Conservation (phyloP, 2,888 invertebrate species). For the Ectemnius cavifrons region DNA sequence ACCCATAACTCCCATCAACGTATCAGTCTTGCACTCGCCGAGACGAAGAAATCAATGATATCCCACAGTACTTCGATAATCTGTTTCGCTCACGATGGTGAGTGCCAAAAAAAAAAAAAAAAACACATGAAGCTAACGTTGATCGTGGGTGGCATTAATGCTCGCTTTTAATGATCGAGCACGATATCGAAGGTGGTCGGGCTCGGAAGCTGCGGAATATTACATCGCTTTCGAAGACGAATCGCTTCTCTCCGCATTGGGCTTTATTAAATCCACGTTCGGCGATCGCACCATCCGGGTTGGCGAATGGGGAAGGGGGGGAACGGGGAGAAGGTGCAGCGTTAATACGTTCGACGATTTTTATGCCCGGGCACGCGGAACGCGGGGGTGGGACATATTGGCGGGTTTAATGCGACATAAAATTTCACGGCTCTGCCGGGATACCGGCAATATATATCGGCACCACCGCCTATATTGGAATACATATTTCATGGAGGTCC, state of each 20-base stretch:
- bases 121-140: conserved; percentile 30
- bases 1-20: too few species aligned
- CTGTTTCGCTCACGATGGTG: conserved; percentile 6
- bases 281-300: conserved; percentile 31
- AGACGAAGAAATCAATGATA: neutral
- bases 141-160: conserved; percentile 47
- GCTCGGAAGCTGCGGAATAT: conserved; percentile 40
- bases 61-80: neutral
- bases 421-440: conserved; percentile 61
- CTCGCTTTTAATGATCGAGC: conserved; percentile 49
- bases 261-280: conserved; percentile 67
- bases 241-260: conserved; percentile 54
- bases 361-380: conserved; percentile 60
- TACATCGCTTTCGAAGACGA: conserved; percentile 57
- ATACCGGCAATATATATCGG: conserved; percentile 61
- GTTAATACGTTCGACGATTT: conserved; percentile 73
- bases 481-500: conserved; percentile 70
- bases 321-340: conserved; percentile 43
- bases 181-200: conserved; percentile 34
- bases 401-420: conserved; percentile 71
- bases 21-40: too few species aligned
- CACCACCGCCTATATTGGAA: conserved; percentile 68
- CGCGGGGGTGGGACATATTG: conserved; percentile 63
- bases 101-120: conserved; percentile 9
- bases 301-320: neutral